These are phyloP conservation scores for Theodoxus fluviatilis DNA, from an alignment of 2,888 invertebrate genomes.

Conservation along the genomic window DNA sequence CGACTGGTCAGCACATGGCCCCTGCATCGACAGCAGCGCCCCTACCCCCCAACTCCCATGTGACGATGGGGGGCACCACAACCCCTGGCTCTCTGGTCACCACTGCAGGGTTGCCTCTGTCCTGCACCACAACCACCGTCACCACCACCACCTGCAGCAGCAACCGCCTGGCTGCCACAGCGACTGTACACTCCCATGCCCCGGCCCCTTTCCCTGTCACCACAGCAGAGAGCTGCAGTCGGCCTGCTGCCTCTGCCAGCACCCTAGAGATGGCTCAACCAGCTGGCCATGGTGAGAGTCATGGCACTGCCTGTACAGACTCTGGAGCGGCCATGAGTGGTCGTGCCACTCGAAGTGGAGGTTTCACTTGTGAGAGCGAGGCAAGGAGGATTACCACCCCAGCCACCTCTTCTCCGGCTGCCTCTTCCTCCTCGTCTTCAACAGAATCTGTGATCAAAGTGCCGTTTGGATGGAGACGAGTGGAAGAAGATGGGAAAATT, in stretches of 20 bases:
- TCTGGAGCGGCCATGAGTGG: constrained; percentile 2
- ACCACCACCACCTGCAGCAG: constrained; percentile 34
- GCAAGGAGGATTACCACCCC: constrained; percentile 3
- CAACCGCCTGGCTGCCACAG: constrained; percentile 30
- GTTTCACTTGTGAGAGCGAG: background rate
- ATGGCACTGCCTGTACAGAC: background rate
- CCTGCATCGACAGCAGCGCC: too few relatives aligned
- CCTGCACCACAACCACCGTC: constrained; percentile 40
- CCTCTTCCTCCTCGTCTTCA: too few relatives aligned
- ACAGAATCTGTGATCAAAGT: constrained; percentile 71
- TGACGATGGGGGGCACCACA: too few relatives aligned
- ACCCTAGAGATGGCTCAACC: background rate
- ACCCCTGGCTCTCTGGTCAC: constrained; percentile 23
- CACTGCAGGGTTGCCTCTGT: constrained; percentile 35
- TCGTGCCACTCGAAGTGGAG: background rate
- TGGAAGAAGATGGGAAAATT: constrained; percentile 76
- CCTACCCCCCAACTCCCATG: too few relatives aligned
- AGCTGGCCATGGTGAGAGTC: background rate
- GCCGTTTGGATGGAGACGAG: constrained; percentile 81
- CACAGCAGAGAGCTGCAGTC: too few relatives aligned
- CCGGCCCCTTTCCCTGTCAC: constrained; percentile 28
- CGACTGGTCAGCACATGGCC: too few relatives aligned
- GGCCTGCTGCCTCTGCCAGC: too few relatives aligned
- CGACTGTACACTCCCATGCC: constrained; percentile 29
- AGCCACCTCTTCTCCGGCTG: too few relatives aligned